Conservation (phyloP, 2,888 invertebrate species). For the Harpagoxenus sublaevis region DNA sequence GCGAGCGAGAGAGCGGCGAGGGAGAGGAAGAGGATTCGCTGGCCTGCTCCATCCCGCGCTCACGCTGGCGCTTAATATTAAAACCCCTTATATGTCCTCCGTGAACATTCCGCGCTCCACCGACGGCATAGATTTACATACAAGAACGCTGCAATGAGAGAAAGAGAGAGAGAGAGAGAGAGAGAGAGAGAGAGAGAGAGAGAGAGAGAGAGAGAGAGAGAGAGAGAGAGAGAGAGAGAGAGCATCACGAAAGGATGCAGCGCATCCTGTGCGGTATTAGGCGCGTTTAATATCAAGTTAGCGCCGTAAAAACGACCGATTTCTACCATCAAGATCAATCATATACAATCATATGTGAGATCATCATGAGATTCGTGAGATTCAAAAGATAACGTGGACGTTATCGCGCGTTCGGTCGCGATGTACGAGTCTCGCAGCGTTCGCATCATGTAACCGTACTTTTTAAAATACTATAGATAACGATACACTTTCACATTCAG, state of each 20-base stretch:
- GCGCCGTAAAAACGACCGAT: not conserved
- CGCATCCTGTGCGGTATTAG: conserved; percentile 15
- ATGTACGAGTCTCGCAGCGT: not conserved
- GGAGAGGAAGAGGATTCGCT: conserved; percentile 24
- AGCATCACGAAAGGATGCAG: conserved; percentile 64
- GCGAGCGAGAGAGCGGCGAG: not conserved
- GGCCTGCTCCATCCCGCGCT: conserved; percentile 58
- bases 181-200: not conserved
- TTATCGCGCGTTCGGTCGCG: not conserved
- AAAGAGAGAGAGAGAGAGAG: not conserved
- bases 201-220: not conserved
- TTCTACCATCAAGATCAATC: conserved; percentile 8
- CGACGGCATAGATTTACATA: conserved; percentile 81
- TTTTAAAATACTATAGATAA: not conserved
- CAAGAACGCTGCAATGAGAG: conserved; percentile 65
- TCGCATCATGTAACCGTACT: not conserved
- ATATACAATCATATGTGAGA: too few species aligned
- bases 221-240: not conserved
- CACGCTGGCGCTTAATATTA: conserved; percentile 79
- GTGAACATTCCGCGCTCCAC: conserved; percentile 66
- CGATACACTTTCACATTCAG: not conserved
- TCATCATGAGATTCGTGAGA: not conserved
- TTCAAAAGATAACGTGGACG: not conserved
- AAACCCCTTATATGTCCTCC: conserved; percentile 77
- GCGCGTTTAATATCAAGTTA: conserved; percentile 11